Conservation (phyloP, 2,113 vertebrate species). For the Neodon shergylaensis region DNA sequence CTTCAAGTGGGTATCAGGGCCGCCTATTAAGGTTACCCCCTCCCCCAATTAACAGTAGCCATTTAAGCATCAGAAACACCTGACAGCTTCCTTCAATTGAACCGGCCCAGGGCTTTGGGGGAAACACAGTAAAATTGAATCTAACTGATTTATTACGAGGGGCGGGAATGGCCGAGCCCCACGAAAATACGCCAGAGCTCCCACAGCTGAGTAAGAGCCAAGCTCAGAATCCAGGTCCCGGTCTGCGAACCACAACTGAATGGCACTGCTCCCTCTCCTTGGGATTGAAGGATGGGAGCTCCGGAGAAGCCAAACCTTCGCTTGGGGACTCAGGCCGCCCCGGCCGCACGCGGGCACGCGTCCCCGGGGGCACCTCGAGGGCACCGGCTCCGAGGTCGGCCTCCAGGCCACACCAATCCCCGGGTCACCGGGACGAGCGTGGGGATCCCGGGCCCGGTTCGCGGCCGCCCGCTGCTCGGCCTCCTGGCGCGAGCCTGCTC, state of each 20-base stretch:
- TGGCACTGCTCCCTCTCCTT: neutral
- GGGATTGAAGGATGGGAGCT: neutral
- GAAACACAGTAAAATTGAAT: neutral
- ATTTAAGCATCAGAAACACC: neutral
- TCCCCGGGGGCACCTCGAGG: neutral
- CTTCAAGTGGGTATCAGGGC: accelerated
- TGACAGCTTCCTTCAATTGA: neutral
- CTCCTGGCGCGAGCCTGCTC: neutral
- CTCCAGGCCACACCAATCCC: neutral
- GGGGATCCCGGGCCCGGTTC: neutral
- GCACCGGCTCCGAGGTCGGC: neutral
- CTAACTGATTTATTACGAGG: neutral
- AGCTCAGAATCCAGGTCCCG: neutral
- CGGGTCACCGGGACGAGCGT: accelerated
- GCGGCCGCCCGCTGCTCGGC: neutral
- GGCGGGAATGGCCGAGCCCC: neutral
- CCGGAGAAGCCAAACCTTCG: neutral
- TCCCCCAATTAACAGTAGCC: neutral
- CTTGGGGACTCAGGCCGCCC: too few relatives aligned
- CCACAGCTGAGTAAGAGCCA: neutral
- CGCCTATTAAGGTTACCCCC: neutral
- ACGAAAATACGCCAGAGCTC: neutral
- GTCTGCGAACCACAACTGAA: neutral
- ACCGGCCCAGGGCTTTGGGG: neutral
- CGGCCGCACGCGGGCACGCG: accelerated